phyloP scores from a whole-genome alignment of 2,113 vertebrate genomes.

The Castor canadensis region DNA sequence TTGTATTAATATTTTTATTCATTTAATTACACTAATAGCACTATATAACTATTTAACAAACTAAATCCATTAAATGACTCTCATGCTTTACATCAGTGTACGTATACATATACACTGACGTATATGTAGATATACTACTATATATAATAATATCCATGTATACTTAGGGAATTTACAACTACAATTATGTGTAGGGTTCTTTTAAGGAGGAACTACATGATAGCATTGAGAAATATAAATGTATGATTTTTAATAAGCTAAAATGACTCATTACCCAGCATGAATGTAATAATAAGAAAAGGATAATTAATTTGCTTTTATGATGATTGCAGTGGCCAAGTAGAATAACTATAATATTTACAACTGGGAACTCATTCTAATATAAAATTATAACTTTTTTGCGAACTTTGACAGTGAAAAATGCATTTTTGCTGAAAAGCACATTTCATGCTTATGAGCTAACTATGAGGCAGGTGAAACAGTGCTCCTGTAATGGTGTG shows the following conservation, averaged over 20 bases:
- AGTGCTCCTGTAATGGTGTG: not conserved
- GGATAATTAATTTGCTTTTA: constrained; percentile 27
- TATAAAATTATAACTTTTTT: not conserved
- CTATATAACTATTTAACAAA: not conserved
- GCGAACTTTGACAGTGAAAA: not conserved
- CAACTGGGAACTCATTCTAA: constrained; percentile 12
- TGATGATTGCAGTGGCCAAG: not conserved
- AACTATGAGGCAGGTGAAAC: not conserved
- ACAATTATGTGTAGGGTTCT: not conserved
- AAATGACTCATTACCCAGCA: constrained; percentile 18
- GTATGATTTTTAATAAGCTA: constrained; percentile 37
- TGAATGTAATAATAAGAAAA: constrained; percentile 17
- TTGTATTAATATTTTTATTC: not conserved
- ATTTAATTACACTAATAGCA: not conserved
- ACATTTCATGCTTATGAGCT: not conserved
- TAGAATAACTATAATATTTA: constrained; percentile 13
- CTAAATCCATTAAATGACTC: not conserved
- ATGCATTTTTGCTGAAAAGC: not conserved
- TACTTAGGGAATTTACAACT: not conserved
- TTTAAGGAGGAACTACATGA: not conserved
- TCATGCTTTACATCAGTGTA: not conserved
- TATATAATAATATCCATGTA: not conserved
- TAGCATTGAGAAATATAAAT: not conserved
- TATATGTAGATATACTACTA: no score
- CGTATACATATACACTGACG: no score